These are phyloP conservation scores for Bradypodion pumilum DNA, from an alignment of 2,797 vertebrate genomes.

Conservation along the genomic window DNA sequence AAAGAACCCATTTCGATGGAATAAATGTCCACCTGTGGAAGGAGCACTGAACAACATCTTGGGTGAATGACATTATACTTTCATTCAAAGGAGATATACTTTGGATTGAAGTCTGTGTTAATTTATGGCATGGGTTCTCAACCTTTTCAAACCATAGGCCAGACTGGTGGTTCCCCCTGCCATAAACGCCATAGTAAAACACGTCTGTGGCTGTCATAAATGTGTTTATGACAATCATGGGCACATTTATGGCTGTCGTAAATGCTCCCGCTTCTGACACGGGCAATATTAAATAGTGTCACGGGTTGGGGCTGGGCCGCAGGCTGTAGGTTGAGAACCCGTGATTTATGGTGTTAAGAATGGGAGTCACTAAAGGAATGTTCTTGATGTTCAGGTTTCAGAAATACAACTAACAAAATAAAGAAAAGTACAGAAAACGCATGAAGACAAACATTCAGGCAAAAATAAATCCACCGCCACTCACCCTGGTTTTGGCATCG, in stretches of 20 bases:
- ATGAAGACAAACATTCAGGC: constrained; percentile 51
- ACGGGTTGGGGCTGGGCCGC: too few relatives aligned
- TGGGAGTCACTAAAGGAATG: constrained; percentile 25
- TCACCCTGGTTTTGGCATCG: constrained; percentile 96
- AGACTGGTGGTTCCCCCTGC: too few relatives aligned
- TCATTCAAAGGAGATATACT: not conserved
- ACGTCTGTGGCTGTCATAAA: too few relatives aligned
- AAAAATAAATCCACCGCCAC: constrained; percentile 74
- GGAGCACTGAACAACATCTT: not conserved
- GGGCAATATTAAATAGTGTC: too few relatives aligned
- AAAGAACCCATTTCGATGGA: not conserved
- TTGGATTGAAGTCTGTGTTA: not conserved
- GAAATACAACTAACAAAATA: constrained; percentile 2
- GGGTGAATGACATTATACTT: not conserved
- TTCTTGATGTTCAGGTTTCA: not conserved
- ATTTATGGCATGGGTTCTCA: not conserved
- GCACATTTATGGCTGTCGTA: too few relatives aligned
- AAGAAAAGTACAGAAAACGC: constrained; percentile 28
- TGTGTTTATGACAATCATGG: too few relatives aligned
- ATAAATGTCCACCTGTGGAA: not conserved
- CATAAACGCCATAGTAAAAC: too few relatives aligned
- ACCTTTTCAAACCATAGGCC: too few relatives aligned
- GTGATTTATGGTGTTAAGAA: too few relatives aligned
- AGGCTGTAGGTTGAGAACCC: too few relatives aligned
- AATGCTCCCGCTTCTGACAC: too few relatives aligned